These are phyloP conservation scores for Dendroctonus ponderosae DNA, from an alignment of 1,140 invertebrate species.

Conservation along the genomic window DNA sequence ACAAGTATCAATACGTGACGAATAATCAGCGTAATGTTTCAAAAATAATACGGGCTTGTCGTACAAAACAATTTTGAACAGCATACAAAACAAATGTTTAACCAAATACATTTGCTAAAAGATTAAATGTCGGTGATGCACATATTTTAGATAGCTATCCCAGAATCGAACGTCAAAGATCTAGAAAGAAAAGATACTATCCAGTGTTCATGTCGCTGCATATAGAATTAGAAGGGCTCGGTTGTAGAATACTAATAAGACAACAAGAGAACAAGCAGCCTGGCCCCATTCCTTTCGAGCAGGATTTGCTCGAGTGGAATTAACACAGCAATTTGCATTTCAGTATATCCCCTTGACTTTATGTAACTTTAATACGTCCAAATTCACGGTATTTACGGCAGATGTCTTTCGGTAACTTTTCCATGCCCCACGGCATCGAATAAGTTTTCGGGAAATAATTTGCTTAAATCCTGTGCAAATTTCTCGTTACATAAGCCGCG, in stretches of 20 bases:
- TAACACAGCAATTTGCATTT: constrained; percentile 33
- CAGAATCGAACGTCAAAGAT: no score
- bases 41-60: no score
- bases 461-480: constrained; percentile 17
- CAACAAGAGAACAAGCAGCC: constrained; percentile 23
- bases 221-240: constrained; percentile 28
- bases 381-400: constrained; percentile 29
- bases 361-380: constrained; percentile 34
- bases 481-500: background rate
- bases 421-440: constrained; percentile 9
- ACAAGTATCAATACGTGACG: no score
- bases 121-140: no score
- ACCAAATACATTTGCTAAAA: no score
- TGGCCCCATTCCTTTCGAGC: constrained; percentile 16
- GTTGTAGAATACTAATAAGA: constrained; percentile 32
- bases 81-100: no score
- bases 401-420: constrained; percentile 29
- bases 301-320: constrained; percentile 29
- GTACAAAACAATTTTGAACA: no score
- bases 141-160: no score
- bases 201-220: constrained; percentile 23
- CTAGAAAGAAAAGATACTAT: constrained; percentile 22
- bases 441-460: constrained; percentile 26
- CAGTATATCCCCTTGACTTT: constrained; percentile 29
- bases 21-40: no score